Conservation (phyloP, 1,140 invertebrate genomes). For the Gryon sp. region DNA sequence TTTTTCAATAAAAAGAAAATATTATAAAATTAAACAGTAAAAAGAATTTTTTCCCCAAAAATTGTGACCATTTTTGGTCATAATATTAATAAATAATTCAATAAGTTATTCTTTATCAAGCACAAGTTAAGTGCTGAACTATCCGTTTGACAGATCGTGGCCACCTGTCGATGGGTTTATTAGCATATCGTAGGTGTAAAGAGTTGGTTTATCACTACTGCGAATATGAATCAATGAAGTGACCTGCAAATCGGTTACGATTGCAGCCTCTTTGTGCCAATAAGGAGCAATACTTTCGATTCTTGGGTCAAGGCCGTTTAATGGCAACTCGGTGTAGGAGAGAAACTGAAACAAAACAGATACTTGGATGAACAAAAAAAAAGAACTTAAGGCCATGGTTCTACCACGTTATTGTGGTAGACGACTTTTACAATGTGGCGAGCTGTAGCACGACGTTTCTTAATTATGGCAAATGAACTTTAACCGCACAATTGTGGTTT, state of each 20-base stretch:
- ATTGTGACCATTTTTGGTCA: too few relatives aligned
- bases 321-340: conserved; percentile 54
- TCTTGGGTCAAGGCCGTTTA: conserved; percentile 69
- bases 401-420: conserved; percentile 10
- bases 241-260: conserved; percentile 33
- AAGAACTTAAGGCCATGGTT: too few relatives aligned
- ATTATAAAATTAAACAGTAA: too few relatives aligned
- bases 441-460: too few relatives aligned
- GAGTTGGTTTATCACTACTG: conserved; percentile 7
- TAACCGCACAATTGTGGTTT: too few relatives aligned
- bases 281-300: conserved; percentile 68
- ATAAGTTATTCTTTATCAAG: too few relatives aligned
- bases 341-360: conserved; percentile 60
- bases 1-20: too few relatives aligned
- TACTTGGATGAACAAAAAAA: too few relatives aligned
- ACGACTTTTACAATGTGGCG: conserved; percentile 39
- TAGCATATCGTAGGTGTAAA: conserved; percentile 32
- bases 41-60: too few relatives aligned
- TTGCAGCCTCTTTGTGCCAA: conserved; percentile 59
- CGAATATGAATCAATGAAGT: conserved; percentile 44
- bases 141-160: conserved; percentile 20
- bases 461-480: too few relatives aligned
- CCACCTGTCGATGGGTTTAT: conserved; percentile 35
- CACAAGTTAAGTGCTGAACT: conserved; percentile 4
- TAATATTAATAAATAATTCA: too few relatives aligned